These are phyloP conservation scores for Ischnura elegans DNA, from an alignment of 2,888 invertebrate species.

Conservation along the genomic window DNA sequence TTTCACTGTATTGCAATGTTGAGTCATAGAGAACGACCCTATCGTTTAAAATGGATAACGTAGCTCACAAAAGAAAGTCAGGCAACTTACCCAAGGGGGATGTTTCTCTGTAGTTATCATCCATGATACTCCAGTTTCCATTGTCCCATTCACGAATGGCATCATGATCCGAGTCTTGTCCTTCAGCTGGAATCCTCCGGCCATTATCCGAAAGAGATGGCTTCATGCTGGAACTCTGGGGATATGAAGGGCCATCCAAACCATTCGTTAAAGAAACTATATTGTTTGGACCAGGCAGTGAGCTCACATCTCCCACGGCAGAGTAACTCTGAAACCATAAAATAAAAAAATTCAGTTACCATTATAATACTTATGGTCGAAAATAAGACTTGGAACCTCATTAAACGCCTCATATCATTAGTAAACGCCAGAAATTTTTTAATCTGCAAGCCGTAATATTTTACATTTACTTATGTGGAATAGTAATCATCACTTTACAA, in stretches of 20 bases:
- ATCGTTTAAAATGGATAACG: too few species aligned
- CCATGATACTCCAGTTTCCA: neutral
- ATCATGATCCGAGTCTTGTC: conserved; percentile 40
- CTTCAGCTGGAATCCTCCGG: conserved; percentile 7
- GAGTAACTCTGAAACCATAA: conserved; percentile 8
- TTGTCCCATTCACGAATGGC: conserved; percentile 50
- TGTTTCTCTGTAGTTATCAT: conserved; percentile 37
- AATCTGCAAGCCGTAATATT: too few species aligned
- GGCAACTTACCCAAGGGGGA: neutral
- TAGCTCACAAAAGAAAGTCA: too few species aligned
- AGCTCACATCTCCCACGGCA: conserved; percentile 27
- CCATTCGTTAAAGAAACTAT: conserved; percentile 6
- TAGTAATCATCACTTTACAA: too few species aligned
- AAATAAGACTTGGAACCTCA: too few species aligned
- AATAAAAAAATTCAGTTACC: neutral
- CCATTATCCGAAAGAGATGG: conserved; percentile 1
- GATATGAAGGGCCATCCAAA: conserved; percentile 49
- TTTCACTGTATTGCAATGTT: too few species aligned
- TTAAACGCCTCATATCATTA: too few species aligned
- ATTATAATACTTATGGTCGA: too few species aligned
- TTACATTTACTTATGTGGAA: too few species aligned
- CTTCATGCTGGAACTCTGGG: conserved; percentile 21
- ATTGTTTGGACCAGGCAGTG: conserved; percentile 2
- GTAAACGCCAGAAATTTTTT: too few species aligned
- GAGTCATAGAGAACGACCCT: too few species aligned